Evolutionary conservation across 2,113 vertebrate genomes (phyloP), one percentile per base, ranked within the genome.

Genomic region (Romanogobio albipinnatus): DNA sequence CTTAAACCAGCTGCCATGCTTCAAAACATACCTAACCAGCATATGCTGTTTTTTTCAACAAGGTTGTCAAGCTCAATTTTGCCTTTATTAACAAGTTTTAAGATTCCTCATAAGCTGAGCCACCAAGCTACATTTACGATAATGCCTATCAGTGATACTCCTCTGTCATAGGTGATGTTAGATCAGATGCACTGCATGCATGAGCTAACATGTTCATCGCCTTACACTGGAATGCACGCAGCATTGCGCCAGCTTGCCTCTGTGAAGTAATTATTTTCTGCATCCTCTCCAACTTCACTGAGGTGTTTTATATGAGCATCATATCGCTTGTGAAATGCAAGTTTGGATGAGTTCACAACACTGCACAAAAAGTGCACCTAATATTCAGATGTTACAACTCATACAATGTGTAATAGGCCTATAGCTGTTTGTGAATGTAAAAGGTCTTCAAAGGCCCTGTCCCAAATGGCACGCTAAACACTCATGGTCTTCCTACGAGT

Each of bases 141-240:
- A 49, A 76, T 49, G 39, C 66, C 76, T 66, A 29, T 87, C 17
- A 81, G n/a, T 80, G 33, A 81, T 39, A 53, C 47, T 29, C 4
- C 11, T 43, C 4, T 5, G 13, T 29, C 47, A 51, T 74, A 68
- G 36, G 66, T 19, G 22, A 79, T 76, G 56, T 80, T 61, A 78
- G 26, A 66, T 83, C 24, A 85, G 26, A 73, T 78, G 13, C 56
- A 19, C 62, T 33, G 47, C 19, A 39, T 36, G 56, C 87, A 88
- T 75, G 84, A 86, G 61, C 75, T 51, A 53, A 70, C 87, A 86
- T 84, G 87, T 64, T 49, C 26, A 29, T 33, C 17, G 53, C 61
- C 62, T 87, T 85, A 62, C 81, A 88, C 80, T 53, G 87, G 87
- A 88, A 88, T 88, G 84, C 47, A 76, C 59, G 45, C 76, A 68